phyloP scores from a whole-genome alignment of 1,140 invertebrate species.

The Zaprionus tsacasi region DNA sequence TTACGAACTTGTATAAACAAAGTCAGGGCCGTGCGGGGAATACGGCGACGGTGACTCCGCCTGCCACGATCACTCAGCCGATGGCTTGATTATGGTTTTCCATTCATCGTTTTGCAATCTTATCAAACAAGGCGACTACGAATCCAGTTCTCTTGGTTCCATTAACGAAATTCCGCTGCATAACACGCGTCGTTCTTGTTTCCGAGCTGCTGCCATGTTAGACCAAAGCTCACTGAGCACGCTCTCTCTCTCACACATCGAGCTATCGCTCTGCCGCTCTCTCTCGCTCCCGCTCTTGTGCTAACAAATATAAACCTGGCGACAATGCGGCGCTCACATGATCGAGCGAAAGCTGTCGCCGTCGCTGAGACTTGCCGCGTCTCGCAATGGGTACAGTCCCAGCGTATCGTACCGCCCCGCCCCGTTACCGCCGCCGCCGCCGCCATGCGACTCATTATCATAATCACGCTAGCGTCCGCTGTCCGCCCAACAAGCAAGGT shows the following conservation, averaged over 20 bases:
- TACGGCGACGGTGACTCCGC: conserved; percentile 21
- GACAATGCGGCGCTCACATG: conserved; percentile 69
- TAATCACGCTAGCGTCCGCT: conserved; percentile 65
- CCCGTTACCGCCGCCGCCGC: conserved; percentile 9
- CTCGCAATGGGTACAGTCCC: conserved; percentile 56
- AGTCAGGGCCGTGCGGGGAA: conserved; percentile 56
- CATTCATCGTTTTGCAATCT: conserved; percentile 78
- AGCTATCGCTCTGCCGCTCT: neutral
- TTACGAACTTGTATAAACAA: conserved; percentile 58
- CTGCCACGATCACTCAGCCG: conserved; percentile 8
- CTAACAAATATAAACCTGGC: conserved; percentile 53
- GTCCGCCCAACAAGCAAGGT: conserved; percentile 44
- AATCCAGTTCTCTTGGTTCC: conserved; percentile 54
- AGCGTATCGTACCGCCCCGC: conserved; percentile 5
- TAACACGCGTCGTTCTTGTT: conserved; percentile 27
- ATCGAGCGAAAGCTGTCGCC: conserved; percentile 70
- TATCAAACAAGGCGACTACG: conserved; percentile 37
- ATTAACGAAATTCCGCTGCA: conserved; percentile 50
- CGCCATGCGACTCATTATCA: conserved; percentile 65
- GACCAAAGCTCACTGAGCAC: conserved; percentile 26
- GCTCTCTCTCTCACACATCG: neutral
- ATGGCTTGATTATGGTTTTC: conserved; percentile 30
- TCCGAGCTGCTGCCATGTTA: conserved; percentile 7
- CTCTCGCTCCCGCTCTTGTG: conserved; percentile 24
- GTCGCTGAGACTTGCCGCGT: conserved; percentile 2